Base-by-base conservation (phyloP, 2,113 vertebrate species). In the Geococcyx californianus region DNA sequence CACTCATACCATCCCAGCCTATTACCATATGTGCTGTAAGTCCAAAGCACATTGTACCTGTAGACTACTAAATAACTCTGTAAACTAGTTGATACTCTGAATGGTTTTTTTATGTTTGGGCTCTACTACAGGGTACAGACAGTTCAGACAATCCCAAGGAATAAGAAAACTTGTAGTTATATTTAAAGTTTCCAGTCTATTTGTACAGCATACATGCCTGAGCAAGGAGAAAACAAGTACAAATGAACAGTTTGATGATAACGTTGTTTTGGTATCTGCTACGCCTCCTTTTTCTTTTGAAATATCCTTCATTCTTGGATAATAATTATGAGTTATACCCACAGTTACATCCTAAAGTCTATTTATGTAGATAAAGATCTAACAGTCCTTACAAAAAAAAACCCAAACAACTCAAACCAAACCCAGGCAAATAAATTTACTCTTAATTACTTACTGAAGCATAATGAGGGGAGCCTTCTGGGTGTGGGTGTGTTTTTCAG, bases 21-120 rank as follows among this genome's bases (percentile, higher is more conserved):
- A 97, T 98, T 99, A 95, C 99, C 99, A 95, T 99, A 99, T 92
- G 99, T 99, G 97, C 98, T 99, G 99, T 99, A 98, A 98, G 98
- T 98, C 68, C 38, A 69, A 95, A 94, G 52, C 85, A 69, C 55
- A 66, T 95, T 94, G n/a, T 85, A 79, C 74, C 73, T 3, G 1
- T 79, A 79, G 59, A 79, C 67, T 79, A 60, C 34, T 73, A 73
- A 80, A 85, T 74, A 73, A 85, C 45, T 58, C 58, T 73, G 59
- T 72, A 74, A 85, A 16, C 44, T 85, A 74, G 54, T 52, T 67
- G 45, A 67, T 67, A 52, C 25, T 59, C 54, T 85, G 59, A 67
- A 40, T 64, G 40, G 49, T 56, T 69, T 73, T 70, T 76, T 29
- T n/a, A 70, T 56, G 47, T 67, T 73, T 93, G 59, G 23, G 26